Evolutionary conservation across 2,797 vertebrate genomes (phyloP).

Genomic region (Macropus fuliginosus): DNA sequence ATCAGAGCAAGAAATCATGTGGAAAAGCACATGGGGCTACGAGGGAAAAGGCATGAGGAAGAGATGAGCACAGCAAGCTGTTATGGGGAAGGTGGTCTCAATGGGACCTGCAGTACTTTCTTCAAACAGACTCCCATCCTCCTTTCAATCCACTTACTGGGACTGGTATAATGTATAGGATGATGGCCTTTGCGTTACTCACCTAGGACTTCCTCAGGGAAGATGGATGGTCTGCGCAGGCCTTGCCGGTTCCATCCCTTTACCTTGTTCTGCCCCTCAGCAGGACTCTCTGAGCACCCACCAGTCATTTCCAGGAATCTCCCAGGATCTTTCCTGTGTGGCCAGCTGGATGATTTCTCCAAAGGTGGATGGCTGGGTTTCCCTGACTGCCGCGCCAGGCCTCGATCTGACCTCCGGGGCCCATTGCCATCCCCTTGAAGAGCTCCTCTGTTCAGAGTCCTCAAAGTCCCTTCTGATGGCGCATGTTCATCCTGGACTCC

Average conservation of each 20-base stretch:
- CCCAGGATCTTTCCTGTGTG: slow-evolving; percentile 72
- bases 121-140: background rate
- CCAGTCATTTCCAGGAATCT: background rate
- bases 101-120: background rate
- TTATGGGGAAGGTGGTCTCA: background rate
- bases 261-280: slow-evolving; percentile 62
- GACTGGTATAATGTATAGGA: rapidly evolving
- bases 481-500: slow-evolving; percentile 48
- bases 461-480: background rate
- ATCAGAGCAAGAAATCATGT: background rate
- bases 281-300: rapidly evolving
- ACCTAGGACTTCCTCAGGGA: slow-evolving; percentile 78
- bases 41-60: background rate
- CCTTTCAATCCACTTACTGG: background rate
- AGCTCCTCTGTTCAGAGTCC: slow-evolving; percentile 26
- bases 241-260: slow-evolving; percentile 86
- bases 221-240: slow-evolving; percentile 82
- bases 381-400: slow-evolving; percentile 21
- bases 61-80: background rate
- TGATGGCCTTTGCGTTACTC: slow-evolving; percentile 23
- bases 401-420: slow-evolving; percentile 46
- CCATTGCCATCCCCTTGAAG: slow-evolving; percentile 41
- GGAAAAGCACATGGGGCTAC: background rate
- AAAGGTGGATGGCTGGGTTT: slow-evolving; percentile 77
- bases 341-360: slow-evolving; percentile 87